phyloP scores from a whole-genome alignment of 92 coral and sea anemone species.

The Metridium senile region DNA sequence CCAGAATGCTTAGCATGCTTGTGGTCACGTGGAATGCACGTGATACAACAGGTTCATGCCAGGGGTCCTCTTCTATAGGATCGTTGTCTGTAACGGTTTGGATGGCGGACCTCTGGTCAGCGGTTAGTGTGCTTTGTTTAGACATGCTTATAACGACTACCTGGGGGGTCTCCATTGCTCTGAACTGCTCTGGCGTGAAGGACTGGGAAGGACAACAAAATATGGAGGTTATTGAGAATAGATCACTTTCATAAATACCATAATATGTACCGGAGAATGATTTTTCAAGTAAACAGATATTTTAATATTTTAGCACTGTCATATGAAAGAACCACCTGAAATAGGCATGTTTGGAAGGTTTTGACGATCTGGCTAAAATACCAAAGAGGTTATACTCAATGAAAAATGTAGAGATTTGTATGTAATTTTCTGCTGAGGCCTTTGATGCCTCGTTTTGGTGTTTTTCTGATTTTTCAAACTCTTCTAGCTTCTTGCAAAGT shows the following conservation, averaged over 20 bases:
- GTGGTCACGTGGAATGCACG: constrained; percentile 39
- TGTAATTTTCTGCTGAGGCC: no score
- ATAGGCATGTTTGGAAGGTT: no score
- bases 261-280: not conserved
- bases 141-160: constrained; percentile 83
- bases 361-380: no score
- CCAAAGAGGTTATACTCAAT: no score
- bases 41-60: constrained; percentile 62
- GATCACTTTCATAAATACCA: no score
- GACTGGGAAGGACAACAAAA: constrained; percentile 68
- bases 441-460: no score
- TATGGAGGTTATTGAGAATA: not conserved
- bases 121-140: constrained; percentile 49
- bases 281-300: no score
- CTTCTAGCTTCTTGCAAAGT: no score
- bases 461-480: no score
- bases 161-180: constrained; percentile 89
- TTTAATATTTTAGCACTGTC: no score
- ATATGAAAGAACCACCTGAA: no score
- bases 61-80: constrained; percentile 92
- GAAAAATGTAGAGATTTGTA: no score
- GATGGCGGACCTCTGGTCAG: constrained; percentile 81
- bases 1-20: constrained; percentile 51
- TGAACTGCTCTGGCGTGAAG: constrained; percentile 76
- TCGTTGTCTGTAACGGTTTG: constrained; percentile 71